Evolutionary conservation across 2,113 vertebrate species (phyloP), one percentile per base, ranked within the genome.

Genomic region (Ptyas mucosa): DNA sequence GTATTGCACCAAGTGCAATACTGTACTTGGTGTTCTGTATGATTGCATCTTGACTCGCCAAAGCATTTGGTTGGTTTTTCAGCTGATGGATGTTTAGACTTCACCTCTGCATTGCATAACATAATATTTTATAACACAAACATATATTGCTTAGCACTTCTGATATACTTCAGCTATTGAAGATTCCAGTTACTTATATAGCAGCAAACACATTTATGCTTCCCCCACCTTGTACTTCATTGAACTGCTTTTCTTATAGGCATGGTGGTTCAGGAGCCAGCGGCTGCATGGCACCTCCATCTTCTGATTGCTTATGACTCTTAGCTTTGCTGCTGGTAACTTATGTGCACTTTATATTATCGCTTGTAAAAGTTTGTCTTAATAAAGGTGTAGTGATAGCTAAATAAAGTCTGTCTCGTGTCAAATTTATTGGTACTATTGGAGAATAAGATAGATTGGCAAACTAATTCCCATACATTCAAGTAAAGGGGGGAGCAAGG

Each of bases 291-390:
- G 94, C 21, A 0, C 94, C 88, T 94, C 90, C 93, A 89, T 81
- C 94, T 93, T 93, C 18, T 94, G 95, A 95, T 94, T 96, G 91
- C 96, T 93, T 95, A 34, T 89, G 91, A 54, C 85, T 96, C 94
- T 97, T 95, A 93, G 95, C 96, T 96, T 97, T 94, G 93, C 93
- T 93, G 97, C 96, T 90, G 2, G 96, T 96, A 95, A 97, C 94
- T 95, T 95, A 97, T 95, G 97, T 94, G 98, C 98, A 98, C 98
- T 98, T 98, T 98, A 97, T 94, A 94, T 94, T 26, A 89, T 96
- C 97, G 97, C 97, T 98, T 97, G 96, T 97, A 96, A 97, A 85
- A 54, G 87, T 92, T 97, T 96, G 95, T 96, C 95, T 92, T 93
- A 98, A 98, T 98, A 98, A 98, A 98, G 97, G 95, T 96, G 95